Base-by-base conservation (phyloP, 2,888 invertebrate genomes). In the Abrostola tripartita region DNA sequence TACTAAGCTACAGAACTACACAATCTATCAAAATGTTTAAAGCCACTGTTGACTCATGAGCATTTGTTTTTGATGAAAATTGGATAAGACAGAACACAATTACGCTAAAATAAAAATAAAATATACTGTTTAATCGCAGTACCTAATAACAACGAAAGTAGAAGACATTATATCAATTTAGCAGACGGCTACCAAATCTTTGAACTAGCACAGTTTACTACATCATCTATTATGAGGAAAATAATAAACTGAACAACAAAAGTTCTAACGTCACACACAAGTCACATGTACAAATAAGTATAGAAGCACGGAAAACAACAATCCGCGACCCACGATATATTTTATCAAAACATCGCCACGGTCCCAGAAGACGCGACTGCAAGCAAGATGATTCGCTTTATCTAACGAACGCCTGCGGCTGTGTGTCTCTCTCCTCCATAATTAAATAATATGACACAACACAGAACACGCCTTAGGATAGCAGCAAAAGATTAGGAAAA, bases 371-470 rank as follows among this genome's bases (percentile, higher is more conserved):
- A 65, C 51, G 59, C 12, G 61, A 67, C 54, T 69, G 66, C 71
- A 60, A 65, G 57, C 66, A 65, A 78, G 76, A 81, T 81, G 82
- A 85, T 84, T 84, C 78, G 82, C 79, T 76, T 74, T 76, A 74
- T 82, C 81, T 86, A 86, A 85, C 85, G 86, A 85, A 85, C 78
- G 72, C 81, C 75, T 56, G 63, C 63, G 79, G 85, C 79, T 65
- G 71, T 71, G 74, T 75, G 66, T 73, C 59, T 65, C 58, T 36
- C 55, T 65, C 61, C 60, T 62, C 56, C 78, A 75, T 84, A 84
- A 85, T 85, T 82, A 84, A 82, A 85, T 85, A 82, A 79, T 82
- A 79, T 81, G 76, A 79, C 83, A 82, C 76, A 79, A 79, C 74
- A 68, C 75, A 68, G 71, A 69, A 68, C 68, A 74, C 61, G 70